These are phyloP conservation scores for Pterostichus niger DNA, from an alignment of 2,888 invertebrate genomes.

Conservation along the genomic window DNA sequence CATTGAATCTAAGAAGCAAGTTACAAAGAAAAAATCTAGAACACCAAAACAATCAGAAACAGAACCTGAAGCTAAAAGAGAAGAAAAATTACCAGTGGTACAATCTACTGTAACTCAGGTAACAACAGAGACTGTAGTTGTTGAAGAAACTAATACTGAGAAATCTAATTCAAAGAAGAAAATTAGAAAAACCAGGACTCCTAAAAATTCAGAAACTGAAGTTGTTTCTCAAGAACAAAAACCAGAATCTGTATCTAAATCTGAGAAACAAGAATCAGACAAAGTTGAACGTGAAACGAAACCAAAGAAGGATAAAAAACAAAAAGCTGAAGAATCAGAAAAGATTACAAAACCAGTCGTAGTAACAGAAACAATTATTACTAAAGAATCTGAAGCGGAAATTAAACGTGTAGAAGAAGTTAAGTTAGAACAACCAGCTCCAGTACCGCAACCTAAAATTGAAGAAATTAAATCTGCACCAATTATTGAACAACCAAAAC, in stretches of 20 bases:
- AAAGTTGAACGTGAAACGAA: conserved; percentile 36
- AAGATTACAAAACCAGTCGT: conserved; percentile 21
- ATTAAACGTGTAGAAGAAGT: conserved; percentile 12
- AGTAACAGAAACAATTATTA: conserved; percentile 56
- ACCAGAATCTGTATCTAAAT: neutral
- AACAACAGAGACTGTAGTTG: conserved; percentile 4
- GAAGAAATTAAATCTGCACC: conserved; percentile 9
- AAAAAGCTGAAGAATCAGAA: conserved; percentile 58
- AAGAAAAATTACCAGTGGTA: conserved; percentile 30
- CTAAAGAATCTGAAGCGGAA: conserved; percentile 1
- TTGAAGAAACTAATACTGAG: neutral
- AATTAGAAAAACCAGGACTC: neutral
- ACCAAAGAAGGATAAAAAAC: conserved; percentile 49
- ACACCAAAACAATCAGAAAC: conserved; percentile 42
- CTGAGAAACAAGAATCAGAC: neutral
- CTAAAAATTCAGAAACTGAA: conserved; percentile 34
- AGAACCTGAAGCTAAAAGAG: conserved; percentile 20
- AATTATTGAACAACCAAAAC: conserved; percentile 11
- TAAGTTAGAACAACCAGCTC: conserved; percentile 29
- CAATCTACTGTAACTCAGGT: neutral
- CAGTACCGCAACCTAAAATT: conserved; percentile 37
- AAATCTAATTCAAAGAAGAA: neutral
- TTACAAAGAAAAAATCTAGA: conserved; percentile 5
- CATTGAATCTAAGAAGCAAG: neutral
- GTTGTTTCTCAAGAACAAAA: neutral